A percentile compares a stretch with the other conserved stretches of the same genome.
phyloP scores from a whole-genome alignment of 2,113 vertebrate genomes.

The Tauraco erythrolophus region DNA sequence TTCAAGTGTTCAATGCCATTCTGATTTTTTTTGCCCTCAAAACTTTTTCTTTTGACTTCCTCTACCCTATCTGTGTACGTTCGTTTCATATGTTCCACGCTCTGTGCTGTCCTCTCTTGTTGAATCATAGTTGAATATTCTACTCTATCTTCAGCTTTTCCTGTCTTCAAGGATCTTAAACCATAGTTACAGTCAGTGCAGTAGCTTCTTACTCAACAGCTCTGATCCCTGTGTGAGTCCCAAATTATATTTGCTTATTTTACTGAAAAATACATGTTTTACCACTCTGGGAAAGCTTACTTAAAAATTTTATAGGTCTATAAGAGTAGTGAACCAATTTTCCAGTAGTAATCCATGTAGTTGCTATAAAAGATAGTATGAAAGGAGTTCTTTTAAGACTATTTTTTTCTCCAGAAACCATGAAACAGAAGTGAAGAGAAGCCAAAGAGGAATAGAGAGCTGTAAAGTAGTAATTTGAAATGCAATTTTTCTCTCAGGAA shows the following conservation, averaged over 20 bases:
- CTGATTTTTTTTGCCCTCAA: neutral
- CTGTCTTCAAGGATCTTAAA: neutral
- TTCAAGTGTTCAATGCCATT: neutral
- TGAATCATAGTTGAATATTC: neutral
- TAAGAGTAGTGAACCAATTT: neutral
- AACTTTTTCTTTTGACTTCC: neutral
- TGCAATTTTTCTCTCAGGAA: neutral
- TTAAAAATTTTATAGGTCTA: neutral
- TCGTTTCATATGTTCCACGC: neutral
- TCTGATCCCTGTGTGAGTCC: neutral
- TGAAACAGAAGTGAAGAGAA: neutral
- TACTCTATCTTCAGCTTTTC: neutral
- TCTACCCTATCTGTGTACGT: neutral
- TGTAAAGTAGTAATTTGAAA: neutral
- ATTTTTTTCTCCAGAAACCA: neutral
- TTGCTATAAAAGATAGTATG: neutral
- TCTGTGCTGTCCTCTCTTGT: neutral
- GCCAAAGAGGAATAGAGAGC: neutral
- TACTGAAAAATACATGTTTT: neutral
- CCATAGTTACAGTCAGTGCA: neutral
- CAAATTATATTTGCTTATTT: constrained; percentile 10
- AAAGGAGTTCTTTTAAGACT: neutral
- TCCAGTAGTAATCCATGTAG: neutral
- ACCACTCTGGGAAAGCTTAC: neutral
- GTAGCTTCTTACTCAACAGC: neutral